phyloP scores from a whole-genome alignment of 2,888 invertebrate species.

The Linhomoeus sp. region DNA sequence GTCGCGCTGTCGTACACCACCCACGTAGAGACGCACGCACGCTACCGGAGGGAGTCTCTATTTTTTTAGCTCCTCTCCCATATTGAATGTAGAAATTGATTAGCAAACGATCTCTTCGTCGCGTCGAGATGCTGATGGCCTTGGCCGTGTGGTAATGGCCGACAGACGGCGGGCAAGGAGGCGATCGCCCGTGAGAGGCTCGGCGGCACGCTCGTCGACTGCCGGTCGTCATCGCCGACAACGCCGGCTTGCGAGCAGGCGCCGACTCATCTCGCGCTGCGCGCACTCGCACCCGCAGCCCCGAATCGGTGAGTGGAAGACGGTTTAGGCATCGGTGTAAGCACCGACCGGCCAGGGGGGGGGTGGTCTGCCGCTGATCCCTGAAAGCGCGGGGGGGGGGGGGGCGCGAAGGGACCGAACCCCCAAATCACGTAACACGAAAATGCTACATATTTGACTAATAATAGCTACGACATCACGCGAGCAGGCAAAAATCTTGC shows the following conservation, averaged over 20 bases:
- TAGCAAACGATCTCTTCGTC: too few relatives aligned
- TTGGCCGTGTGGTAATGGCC: slow-evolving; percentile 63
- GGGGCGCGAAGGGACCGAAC: too few relatives aligned
- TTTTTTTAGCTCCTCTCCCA: too few relatives aligned
- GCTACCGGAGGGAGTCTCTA: slow-evolving; percentile 67
- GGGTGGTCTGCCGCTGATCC: too few relatives aligned
- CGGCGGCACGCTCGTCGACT: slow-evolving; percentile 56
- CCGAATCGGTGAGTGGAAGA: slow-evolving; percentile 57
- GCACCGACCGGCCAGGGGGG: too few relatives aligned
- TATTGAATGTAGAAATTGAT: too few relatives aligned
- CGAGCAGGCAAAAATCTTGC: too few relatives aligned
- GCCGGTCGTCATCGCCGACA: slow-evolving; percentile 90
- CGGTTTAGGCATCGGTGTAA: too few relatives aligned
- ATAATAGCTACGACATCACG: too few relatives aligned
- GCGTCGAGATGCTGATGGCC: slow-evolving; percentile 91
- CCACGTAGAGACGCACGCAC: slow-evolving; percentile 72
- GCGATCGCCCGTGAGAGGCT: slow-evolving; percentile 90
- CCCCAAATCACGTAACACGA: too few relatives aligned
- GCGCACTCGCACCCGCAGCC: slow-evolving; percentile 70
- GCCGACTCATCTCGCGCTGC: slow-evolving; percentile 69
- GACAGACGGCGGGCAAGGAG: slow-evolving; percentile 81
- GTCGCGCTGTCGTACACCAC: slow-evolving; percentile 89
- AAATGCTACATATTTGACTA: too few relatives aligned
- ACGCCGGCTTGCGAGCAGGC: slow-evolving; percentile 94
- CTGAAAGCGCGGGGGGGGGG: too few relatives aligned